Base-by-base conservation (phyloP, 1,140 invertebrate genomes). In the Leptestheria dahalacensis region DNA sequence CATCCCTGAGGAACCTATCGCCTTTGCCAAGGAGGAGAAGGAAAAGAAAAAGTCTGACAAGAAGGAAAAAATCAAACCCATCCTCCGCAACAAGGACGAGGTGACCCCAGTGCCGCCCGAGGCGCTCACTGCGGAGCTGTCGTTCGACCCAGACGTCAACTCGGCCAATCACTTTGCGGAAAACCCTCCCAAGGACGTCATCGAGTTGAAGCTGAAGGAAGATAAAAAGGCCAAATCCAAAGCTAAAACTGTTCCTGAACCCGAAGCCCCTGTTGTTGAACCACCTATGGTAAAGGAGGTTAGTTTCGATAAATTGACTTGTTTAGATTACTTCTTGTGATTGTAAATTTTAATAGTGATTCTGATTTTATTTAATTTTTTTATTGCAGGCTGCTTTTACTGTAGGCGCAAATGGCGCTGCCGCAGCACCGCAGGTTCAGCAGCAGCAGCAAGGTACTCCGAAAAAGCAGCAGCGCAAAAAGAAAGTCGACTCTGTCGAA, bases 181-280 rank as follows among this genome's bases (percentile, higher is more conserved):
- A 65, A 82, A 79, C 71, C 82, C 81, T 61, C 85, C 85, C 57
- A 88, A 88, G 75, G 85, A 88, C 73, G 84, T 86, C 64, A 78
- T 85, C 64, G 84, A 86, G 72, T 73, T 88, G 55, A 74, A 75
- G 55, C 15, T 20, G 2, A 57, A 54, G 23, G 59, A 47, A 11
- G 57, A 52, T 1, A 61, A 61, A 53, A 29, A 29, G 52, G 24
- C 24, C 23, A 56, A 56, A n/a, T 28, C 54, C 41, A 54, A 48
- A 26, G 26, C 51, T 15, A 60, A 60, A 47, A 25, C 15, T 6
- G 58, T 21, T 1, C 24, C 26, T 3, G 58, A 59, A 41, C 29
- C 49, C 20, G 58, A 60, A 29, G 28, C 20, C 10, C 51, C 53
- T 12, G 26, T 55, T 3, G 53, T 33, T 20, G 53, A 55, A 25